Conservation (phyloP, 2,888 invertebrate species). For the Parochlus steinenii region DNA sequence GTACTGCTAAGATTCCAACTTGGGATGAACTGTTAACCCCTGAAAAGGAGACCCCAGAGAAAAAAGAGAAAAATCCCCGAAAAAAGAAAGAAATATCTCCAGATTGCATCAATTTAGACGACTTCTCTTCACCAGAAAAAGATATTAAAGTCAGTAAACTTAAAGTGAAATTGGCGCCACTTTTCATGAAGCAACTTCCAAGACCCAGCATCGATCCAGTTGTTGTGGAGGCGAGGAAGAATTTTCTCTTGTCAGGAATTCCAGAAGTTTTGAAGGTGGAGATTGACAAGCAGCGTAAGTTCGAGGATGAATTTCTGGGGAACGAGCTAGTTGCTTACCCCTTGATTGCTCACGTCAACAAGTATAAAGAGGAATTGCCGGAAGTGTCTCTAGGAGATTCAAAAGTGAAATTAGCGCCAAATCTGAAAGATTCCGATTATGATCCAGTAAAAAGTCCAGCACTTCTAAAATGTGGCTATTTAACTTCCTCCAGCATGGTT, state of each 20-base stretch:
- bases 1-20: background rate
- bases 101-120: constrained; percentile 13
- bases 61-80: background rate
- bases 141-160: no score
- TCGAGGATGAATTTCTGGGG: constrained; percentile 23
- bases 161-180: constrained; percentile 47
- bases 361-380: no score
- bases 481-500: constrained; percentile 1
- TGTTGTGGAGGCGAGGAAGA: constrained; percentile 43
- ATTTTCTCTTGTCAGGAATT: constrained; percentile 55
- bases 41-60: constrained; percentile 7
- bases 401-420: background rate
- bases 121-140: constrained; percentile 14
- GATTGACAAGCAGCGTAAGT: constrained; percentile 32
- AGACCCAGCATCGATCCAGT: constrained; percentile 41
- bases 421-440: background rate
- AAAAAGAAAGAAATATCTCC: constrained; percentile 6
- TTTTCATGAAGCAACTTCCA: constrained; percentile 38
- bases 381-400: constrained; percentile 8
- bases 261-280: constrained; percentile 44
- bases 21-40: constrained; percentile 1
- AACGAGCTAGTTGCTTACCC: constrained; percentile 37
- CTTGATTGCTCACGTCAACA: constrained; percentile 45
- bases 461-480: constrained; percentile 2
- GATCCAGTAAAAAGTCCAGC: constrained; percentile 14